These are phyloP conservation scores for Oreocharis arfaki DNA, from an alignment of 2,113 vertebrate genomes.

Conservation along the genomic window DNA sequence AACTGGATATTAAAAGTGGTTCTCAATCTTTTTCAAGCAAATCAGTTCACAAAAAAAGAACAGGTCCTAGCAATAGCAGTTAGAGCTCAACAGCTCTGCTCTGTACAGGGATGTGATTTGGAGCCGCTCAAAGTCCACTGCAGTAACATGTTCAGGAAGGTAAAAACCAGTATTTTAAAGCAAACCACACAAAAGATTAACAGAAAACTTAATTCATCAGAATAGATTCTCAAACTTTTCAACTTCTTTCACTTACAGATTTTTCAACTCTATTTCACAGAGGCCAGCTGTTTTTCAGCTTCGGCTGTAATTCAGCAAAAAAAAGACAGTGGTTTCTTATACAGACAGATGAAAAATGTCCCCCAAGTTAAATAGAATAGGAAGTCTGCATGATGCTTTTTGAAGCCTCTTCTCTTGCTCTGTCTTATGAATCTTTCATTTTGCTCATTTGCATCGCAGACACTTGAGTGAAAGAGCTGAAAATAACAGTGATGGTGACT, in stretches of 20 bases:
- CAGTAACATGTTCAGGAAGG: neutral
- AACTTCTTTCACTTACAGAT: neutral
- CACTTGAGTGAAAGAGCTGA: conserved; percentile 37
- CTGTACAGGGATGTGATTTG: neutral
- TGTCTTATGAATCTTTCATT: conserved; percentile 65
- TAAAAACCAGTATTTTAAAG: neutral
- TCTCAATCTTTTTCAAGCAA: neutral
- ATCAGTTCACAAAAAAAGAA: neutral
- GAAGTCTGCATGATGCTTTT: conserved; percentile 38
- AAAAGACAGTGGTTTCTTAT: neutral
- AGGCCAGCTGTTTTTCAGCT: neutral
- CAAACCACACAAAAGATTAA: neutral
- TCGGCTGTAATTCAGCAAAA: neutral
- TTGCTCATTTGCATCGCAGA: conserved; percentile 48
- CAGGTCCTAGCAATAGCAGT: neutral
- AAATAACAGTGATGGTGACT: conserved; percentile 50
- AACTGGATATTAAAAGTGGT: neutral
- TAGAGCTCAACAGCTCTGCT: neutral
- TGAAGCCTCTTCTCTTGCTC: conserved; percentile 47
- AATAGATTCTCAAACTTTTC: neutral
- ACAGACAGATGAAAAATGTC: conserved; percentile 8
- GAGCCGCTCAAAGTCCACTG: neutral
- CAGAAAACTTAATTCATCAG: neutral
- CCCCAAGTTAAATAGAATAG: conserved; percentile 35
- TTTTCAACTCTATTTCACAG: neutral